A percentile compares a stretch with the other conserved stretches of the same genome.
Conservation (phyloP, 2,113 vertebrate species). For the Otolemur garnettii region DNA sequence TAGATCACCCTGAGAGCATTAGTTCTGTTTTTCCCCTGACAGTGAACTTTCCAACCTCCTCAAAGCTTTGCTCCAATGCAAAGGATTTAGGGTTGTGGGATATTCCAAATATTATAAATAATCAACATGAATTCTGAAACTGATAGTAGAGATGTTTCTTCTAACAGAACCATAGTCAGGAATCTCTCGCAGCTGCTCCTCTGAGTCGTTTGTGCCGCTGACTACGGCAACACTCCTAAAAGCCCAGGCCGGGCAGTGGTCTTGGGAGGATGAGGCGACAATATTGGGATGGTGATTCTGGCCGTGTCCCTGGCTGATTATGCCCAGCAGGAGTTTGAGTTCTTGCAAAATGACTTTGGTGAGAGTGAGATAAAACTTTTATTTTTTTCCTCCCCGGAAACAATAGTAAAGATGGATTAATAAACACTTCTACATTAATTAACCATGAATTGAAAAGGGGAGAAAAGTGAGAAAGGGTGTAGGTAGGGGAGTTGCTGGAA, state of each 20-base stretch:
- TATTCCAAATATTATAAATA: slow-evolving; percentile 30
- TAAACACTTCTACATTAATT: not conserved
- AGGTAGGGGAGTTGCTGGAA: not conserved
- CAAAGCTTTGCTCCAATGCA: not conserved
- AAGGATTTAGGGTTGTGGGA: not conserved
- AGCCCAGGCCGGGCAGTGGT: not conserved
- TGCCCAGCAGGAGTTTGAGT: not conserved
- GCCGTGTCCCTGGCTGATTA: not conserved
- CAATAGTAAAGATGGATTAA: not conserved
- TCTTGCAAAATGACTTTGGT: slow-evolving; percentile 47
- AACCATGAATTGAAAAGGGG: not conserved
- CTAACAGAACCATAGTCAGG: not conserved
- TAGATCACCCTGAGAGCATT: not conserved
- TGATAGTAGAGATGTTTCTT: not conserved
- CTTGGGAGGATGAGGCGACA: not conserved
- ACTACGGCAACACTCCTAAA: not conserved
- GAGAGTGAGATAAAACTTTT: slow-evolving; percentile 6
- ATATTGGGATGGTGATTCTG: slow-evolving; percentile 41
- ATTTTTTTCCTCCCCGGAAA: not conserved
- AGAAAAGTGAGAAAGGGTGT: not conserved
- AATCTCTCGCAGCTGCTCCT: not conserved
- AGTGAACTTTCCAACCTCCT: not conserved
- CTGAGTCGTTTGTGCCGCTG: not conserved
- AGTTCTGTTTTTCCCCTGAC: not conserved
- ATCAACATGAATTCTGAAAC: not conserved